Base-by-base conservation (phyloP, 2,797 vertebrate species). In the Paedocypris micromegethes region DNA sequence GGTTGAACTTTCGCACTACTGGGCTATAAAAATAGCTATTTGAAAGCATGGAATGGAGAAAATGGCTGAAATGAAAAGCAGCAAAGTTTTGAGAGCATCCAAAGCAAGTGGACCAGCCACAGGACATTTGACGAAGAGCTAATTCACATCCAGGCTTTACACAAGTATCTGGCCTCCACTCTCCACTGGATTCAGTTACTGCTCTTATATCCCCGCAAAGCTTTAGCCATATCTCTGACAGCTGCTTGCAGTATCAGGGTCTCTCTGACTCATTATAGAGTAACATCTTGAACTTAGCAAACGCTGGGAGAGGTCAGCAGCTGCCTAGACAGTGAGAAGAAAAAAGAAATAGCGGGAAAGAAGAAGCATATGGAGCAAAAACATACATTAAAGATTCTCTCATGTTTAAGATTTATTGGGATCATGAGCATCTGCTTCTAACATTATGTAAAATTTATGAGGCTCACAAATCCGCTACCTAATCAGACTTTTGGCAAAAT, bases 301-400 rank as follows among this genome's bases (percentile, higher is more conserved):
- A 70, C 80, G 76, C 77, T 85, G 81, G 86, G 84, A 87, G 83
- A 85, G 75, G 70, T 73, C 81, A 78, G 77, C 82, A 88, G 86
- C 82, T 88, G 86, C 86, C 84, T 74, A 82, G 87, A 90, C 83
- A 86, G 85, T 23, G 23, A 23, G 23, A 23, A 23, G 23, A 82
- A 76, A 78, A 70, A 77, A 56, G 79, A 70, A 63, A 78, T 75
- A 78, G 80, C 77, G 70, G 78, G 80, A 82, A 68, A 65, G 50
- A 65, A 66, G 53, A 74, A 53, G 23, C 9, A 57, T 62, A 47
- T 66, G 67, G 61, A 66, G 74, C 74, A 76, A 68, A 74, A 77
- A 66, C 60, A 75, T 75, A 81, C 75, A 66, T 64, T 56, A 52
- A 44, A 50, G 6, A 50, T 51, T 5, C 9, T 45, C 56, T 46